phyloP scores from a whole-genome alignment of 1,140 invertebrate genomes.

The Nylanderia fulva region DNA sequence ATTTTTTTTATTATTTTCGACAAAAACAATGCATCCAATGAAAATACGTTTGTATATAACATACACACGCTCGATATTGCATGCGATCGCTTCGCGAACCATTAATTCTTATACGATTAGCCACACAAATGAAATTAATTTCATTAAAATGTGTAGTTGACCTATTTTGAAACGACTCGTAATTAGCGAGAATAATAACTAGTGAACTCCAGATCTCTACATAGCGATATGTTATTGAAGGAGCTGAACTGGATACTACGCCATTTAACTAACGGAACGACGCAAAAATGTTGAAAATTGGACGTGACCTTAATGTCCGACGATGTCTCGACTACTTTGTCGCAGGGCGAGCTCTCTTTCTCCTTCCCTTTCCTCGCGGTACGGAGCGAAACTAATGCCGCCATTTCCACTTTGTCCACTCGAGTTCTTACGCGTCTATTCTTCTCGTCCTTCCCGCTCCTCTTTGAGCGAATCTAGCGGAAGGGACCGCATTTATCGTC shows the following conservation, averaged over 20 bases:
- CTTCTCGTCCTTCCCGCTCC: constrained; percentile 38
- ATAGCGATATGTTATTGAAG: constrained; percentile 23
- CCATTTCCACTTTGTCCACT: constrained; percentile 67
- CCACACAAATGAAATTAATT: background rate
- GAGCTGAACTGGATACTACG: background rate
- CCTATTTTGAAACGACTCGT: background rate
- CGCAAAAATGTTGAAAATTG: constrained; percentile 51
- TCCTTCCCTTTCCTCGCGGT: background rate
- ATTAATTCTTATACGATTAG: constrained; percentile 12
- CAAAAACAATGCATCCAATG: background rate
- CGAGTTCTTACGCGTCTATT: constrained; percentile 52
- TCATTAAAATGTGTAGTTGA: constrained; percentile 1
- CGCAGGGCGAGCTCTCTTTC: background rate
- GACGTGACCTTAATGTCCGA: constrained; percentile 29
- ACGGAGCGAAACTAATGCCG: constrained; percentile 61
- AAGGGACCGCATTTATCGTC: constrained; percentile 63
- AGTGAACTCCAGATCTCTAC: constrained; percentile 1
- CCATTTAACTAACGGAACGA: constrained; percentile 31
- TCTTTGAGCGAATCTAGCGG: constrained; percentile 59
- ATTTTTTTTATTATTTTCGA: background rate
- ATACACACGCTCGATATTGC: background rate
- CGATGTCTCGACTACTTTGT: constrained; percentile 31
- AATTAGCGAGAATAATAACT: background rate
- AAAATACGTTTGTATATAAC: background rate
- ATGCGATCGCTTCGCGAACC: background rate